Evolutionary conservation across 2,888 invertebrate genomes (phyloP).

Genomic region (Chymomyza fuscimana): DNA sequence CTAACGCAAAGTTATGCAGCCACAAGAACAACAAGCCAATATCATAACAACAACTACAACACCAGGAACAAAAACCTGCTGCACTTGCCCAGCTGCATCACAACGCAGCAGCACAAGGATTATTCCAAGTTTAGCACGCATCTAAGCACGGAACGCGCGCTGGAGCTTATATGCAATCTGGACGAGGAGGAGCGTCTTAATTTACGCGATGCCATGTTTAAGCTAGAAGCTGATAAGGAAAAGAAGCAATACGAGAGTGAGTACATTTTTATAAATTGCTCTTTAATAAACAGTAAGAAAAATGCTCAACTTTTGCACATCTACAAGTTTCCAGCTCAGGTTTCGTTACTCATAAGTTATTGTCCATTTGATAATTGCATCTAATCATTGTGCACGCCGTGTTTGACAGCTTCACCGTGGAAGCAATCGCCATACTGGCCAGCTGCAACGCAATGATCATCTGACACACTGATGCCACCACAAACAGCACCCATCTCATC

Average conservation of each 20-base stretch:
- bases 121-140: slow-evolving; percentile 61
- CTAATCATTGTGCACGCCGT: slow-evolving; percentile 32
- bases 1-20: slow-evolving; percentile 14
- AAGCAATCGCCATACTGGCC: slow-evolving; percentile 50
- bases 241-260: slow-evolving; percentile 91
- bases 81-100: background rate
- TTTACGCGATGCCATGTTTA: slow-evolving; percentile 85
- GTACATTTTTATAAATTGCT: slow-evolving; percentile 37
- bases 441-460: slow-evolving; percentile 55
- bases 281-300: slow-evolving; percentile 14
- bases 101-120: slow-evolving; percentile 11
- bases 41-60: slow-evolving; percentile 9
- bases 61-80: slow-evolving; percentile 1
- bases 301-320: background rate
- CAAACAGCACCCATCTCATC: slow-evolving; percentile 47
- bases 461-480: slow-evolving; percentile 27
- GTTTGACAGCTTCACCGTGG: slow-evolving; percentile 36
- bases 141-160: slow-evolving; percentile 84
- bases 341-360: background rate
- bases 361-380: slow-evolving; percentile 9
- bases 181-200: slow-evolving; percentile 87
- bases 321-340: background rate
- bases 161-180: slow-evolving; percentile 86
- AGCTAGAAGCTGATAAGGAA: slow-evolving; percentile 86
- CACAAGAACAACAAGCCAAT: background rate